Conservation (phyloP, 2,797 vertebrate genomes). For the Danionella dracula region DNA sequence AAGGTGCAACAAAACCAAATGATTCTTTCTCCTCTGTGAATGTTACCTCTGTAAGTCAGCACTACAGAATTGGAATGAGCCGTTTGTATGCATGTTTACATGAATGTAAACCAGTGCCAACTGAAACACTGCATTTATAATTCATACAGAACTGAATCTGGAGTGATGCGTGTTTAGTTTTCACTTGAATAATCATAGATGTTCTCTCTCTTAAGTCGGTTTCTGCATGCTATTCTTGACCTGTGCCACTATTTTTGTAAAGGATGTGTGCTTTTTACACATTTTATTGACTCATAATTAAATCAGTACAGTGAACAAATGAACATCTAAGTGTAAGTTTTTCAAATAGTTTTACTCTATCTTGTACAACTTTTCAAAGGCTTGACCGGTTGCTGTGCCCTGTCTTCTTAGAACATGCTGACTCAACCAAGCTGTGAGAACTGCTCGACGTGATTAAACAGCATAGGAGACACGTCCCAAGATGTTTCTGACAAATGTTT, state of each 20-base stretch:
- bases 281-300: too few relatives aligned
- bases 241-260: conserved; percentile 42
- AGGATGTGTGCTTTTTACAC: too few relatives aligned
- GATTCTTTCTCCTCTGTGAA: conserved; percentile 20
- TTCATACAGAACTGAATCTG: conserved; percentile 56
- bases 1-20: conserved; percentile 22
- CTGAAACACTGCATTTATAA: conserved; percentile 59
- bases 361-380: too few relatives aligned
- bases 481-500: too few relatives aligned
- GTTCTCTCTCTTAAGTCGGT: conserved; percentile 34
- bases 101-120: conserved; percentile 1
- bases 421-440: too few relatives aligned
- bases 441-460: too few relatives aligned
- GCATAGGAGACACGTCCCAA: too few relatives aligned
- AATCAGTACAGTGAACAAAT: too few relatives aligned
- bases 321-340: too few relatives aligned
- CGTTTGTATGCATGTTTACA: background rate
- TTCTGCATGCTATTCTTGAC: conserved; percentile 2
- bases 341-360: too few relatives aligned
- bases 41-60: conserved; percentile 17
- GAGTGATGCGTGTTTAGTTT: conserved; percentile 38
- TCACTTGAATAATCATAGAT: conserved; percentile 44
- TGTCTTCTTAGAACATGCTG: too few relatives aligned
- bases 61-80: background rate
- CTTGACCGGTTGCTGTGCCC: too few relatives aligned